phyloP scores from a whole-genome alignment of 2,113 vertebrate species.

The Nothobranchius kuhntae region DNA sequence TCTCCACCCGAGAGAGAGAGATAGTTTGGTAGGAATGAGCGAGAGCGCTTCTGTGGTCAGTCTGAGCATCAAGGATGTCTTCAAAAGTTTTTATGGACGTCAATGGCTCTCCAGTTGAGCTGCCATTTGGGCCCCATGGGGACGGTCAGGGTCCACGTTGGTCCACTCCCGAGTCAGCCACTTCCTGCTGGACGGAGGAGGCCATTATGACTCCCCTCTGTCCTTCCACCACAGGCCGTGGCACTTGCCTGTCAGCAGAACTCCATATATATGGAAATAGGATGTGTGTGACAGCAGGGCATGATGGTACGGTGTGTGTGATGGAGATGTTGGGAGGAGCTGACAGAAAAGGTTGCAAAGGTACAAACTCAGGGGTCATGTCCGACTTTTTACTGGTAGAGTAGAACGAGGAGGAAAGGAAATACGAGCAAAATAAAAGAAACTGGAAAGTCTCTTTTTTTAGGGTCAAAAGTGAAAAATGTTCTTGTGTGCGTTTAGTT shows the following conservation, averaged over 20 bases:
- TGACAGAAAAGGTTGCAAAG: slow-evolving; percentile 32
- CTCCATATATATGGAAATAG: slow-evolving; percentile 81
- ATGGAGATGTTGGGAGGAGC: slow-evolving; percentile 32
- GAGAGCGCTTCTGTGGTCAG: slow-evolving; percentile 28
- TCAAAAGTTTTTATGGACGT: slow-evolving; percentile 34
- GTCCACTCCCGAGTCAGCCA: slow-evolving; percentile 38
- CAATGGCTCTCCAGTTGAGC: slow-evolving; percentile 35
- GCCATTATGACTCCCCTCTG: slow-evolving; percentile 45
- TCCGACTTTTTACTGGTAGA: background rate
- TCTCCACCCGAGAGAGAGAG: slow-evolving; percentile 37
- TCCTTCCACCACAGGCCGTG: slow-evolving; percentile 46
- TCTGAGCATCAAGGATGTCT: background rate
- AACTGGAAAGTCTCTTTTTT: background rate
- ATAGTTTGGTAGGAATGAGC: slow-evolving; percentile 11
- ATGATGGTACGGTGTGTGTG: slow-evolving; percentile 23
- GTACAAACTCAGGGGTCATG: slow-evolving; percentile 34
- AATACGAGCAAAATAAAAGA: background rate
- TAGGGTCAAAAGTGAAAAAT: background rate
- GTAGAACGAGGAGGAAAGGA: slow-evolving; percentile 47
- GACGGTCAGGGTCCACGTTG: slow-evolving; percentile 30
- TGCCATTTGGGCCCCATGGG: slow-evolving; percentile 45
- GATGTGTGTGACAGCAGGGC: slow-evolving; percentile 42
- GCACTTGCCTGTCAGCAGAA: slow-evolving; percentile 51
- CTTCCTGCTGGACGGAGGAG: slow-evolving; percentile 49
- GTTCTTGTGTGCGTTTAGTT: slow-evolving; percentile 12